Conservation (phyloP, 2,113 vertebrate species). For the Lasiurus cinereus region DNA sequence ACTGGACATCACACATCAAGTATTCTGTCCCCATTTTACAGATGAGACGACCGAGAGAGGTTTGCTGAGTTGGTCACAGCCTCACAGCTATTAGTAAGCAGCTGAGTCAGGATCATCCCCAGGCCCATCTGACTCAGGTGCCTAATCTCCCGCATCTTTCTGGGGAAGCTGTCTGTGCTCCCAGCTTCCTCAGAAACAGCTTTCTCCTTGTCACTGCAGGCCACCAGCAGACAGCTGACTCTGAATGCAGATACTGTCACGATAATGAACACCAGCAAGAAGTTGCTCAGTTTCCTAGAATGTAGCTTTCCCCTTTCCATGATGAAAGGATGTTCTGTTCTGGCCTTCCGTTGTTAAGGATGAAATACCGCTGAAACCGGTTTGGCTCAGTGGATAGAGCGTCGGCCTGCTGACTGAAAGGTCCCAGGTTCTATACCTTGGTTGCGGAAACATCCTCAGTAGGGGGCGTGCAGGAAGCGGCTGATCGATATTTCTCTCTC, state of each 20-base stretch:
- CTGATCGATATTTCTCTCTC: too few relatives aligned
- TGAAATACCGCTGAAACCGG: not conserved
- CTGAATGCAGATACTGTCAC: not conserved
- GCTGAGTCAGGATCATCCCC: not conserved
- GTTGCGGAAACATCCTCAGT: too few relatives aligned
- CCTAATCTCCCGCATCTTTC: not conserved
- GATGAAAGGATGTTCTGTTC: accelerated
- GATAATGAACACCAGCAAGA: not conserved
- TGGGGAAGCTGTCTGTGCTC: not conserved
- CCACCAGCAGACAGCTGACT: not conserved
- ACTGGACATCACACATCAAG: not conserved
- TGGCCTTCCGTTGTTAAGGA: not conserved
- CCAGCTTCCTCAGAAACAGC: not conserved
- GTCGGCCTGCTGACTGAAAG: too few relatives aligned
- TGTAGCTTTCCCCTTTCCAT: not conserved
- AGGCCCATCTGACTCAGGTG: not conserved
- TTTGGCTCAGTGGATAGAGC: too few relatives aligned
- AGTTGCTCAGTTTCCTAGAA: not conserved
- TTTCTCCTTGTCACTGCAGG: not conserved
- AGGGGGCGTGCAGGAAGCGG: too few relatives aligned
- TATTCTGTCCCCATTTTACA: not conserved
- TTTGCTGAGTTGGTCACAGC: too few relatives aligned
- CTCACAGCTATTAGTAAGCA: not conserved
- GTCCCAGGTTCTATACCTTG: too few relatives aligned
- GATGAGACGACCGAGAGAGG: not conserved